A percentile compares a stretch with the other conserved stretches of the same genome.
Conservation (phyloP, 1,140 invertebrate genomes). For the Calliphora vicina region DNA sequence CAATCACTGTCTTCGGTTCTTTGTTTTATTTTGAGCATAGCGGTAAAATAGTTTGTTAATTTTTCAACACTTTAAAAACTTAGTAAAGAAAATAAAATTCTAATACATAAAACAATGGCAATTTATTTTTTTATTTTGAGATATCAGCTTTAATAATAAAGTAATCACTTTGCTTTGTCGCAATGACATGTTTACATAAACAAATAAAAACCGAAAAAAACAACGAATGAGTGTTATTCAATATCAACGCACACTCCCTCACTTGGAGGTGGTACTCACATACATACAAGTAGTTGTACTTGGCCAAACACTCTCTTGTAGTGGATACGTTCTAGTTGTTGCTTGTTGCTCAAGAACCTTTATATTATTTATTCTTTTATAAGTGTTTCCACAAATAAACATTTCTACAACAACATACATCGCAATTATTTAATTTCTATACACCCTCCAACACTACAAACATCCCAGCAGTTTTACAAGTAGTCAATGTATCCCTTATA, state of each 20-base stretch:
- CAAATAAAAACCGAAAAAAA: not conserved
- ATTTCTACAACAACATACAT: not conserved
- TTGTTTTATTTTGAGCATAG: not conserved
- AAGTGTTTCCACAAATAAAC: not conserved
- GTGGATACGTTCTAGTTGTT: not conserved
- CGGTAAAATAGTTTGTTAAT: not conserved
- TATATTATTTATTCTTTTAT: not conserved
- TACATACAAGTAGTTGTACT: not conserved
- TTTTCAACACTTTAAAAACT: not conserved
- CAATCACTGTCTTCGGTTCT: not conserved
- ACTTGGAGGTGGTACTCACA: not conserved
- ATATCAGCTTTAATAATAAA: not conserved
- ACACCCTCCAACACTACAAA: not conserved
- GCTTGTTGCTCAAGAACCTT: not conserved
- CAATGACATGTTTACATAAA: conserved; percentile 3
- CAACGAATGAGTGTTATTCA: not conserved
- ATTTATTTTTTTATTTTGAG: not conserved
- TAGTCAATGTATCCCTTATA: too few species aligned
- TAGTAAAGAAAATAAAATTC: not conserved
- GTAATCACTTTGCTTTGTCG: conserved; percentile 2
- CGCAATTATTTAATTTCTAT: not conserved
- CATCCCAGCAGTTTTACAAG: too few species aligned
- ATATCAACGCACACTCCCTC: not conserved
- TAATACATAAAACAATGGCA: not conserved
- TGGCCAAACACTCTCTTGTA: not conserved